Base-by-base conservation (phyloP, 2,113 vertebrate species). In the Garra rufa region DNA sequence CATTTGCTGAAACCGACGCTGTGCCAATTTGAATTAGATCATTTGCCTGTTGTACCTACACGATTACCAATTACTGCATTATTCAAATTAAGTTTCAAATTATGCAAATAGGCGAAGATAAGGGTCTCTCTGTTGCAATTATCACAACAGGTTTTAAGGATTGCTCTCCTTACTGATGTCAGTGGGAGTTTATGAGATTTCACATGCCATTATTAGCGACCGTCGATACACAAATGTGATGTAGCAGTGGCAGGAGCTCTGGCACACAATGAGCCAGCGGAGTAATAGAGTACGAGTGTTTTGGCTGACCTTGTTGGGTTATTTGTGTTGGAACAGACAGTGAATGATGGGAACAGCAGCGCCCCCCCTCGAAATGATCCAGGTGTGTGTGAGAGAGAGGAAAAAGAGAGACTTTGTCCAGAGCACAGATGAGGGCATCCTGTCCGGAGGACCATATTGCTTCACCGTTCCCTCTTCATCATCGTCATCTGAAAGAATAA, bases 301-400 rank as follows among this genome's bases (percentile, higher is more conserved):
- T 75, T 86, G 85, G 82, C 84, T 88, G 89, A 89, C 89, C 90
- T 91, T 91, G 89, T 91, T 89, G 76, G 71, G 70, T 76, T 44
- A 77, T 89, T 83, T 89, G 81, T 86, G 83, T 80, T 74, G 57
- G 21, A 73, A 83, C 43, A 74, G 41, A 63, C 76, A 76, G 76
- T 38, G 43, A 38, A 80, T 34, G 78, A 76, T 59, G 50, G 48
- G 21, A 30, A 55, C 24, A 38, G 63, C 55, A 85, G 74, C 44
- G 55, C 79, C 30, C 63, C 34, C 34, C 21, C 41, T 86, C 52
- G 19, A 67, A 71, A 82, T 69, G 13, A 81, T 24, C 67, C 28
- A 44, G 59, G 67, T 81, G 69, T 80, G 76, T 80, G 55, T 76
- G 48, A 44, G 70, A 26, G 61, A 61, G 21, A 30, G 21, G 8